Evolutionary conservation across 2,888 invertebrate genomes (phyloP).

Genomic region (Pollenia amentaria): DNA sequence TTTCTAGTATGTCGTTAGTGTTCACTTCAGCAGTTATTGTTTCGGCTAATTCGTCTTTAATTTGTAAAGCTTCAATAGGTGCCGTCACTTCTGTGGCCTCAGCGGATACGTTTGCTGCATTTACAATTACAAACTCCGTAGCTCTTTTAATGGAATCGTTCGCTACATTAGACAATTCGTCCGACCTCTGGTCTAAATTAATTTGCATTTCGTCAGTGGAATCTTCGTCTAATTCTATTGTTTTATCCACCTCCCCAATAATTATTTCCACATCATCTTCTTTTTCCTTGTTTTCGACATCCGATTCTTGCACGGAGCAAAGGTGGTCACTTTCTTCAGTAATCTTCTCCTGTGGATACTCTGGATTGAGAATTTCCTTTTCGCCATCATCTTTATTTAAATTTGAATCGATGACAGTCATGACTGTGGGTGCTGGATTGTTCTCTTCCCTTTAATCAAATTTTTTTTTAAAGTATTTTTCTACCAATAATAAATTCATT

Average conservation of each 20-base stretch:
- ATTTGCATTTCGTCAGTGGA: constrained; percentile 20
- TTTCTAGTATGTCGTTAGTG: constrained; percentile 57
- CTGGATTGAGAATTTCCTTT: background rate
- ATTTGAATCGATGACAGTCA: constrained; percentile 5
- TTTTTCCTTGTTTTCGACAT: background rate
- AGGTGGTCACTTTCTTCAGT: background rate
- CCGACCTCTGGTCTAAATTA: background rate
- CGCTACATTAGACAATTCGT: background rate
- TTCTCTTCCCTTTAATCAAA: constrained; percentile 48
- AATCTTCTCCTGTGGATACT: background rate
- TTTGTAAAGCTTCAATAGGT: constrained; percentile 37
- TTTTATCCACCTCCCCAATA: constrained; percentile 29
- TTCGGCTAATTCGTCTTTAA: constrained; percentile 68
- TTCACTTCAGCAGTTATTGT: constrained; percentile 42
- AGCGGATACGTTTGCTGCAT: constrained; percentile 25
- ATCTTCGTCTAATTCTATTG: constrained; percentile 52
- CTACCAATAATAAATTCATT: background rate
- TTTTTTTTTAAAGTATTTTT: background rate
- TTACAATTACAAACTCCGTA: constrained; percentile 66
- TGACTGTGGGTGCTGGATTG: background rate
- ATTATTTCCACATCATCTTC: constrained; percentile 43
- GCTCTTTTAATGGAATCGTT: constrained; percentile 12
- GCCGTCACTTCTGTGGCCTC: background rate
- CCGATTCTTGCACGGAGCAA: background rate
- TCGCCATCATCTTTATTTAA: background rate